Evolutionary conservation across 2,797 vertebrate genomes (phyloP).

Genomic region (Paratrypauchen microcephalus): DNA sequence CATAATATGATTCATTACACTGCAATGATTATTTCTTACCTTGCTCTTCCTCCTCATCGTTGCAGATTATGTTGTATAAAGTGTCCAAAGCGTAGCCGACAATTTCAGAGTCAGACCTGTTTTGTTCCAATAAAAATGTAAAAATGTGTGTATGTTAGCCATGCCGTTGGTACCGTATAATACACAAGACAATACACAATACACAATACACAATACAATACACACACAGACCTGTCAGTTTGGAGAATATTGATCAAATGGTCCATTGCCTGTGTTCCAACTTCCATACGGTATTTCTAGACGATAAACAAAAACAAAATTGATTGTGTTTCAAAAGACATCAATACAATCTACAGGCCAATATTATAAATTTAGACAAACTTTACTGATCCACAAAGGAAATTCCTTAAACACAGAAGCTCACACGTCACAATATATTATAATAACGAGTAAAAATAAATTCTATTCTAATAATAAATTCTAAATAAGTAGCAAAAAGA

Average conservation of each 20-base stretch:
- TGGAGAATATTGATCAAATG: constrained; percentile 92
- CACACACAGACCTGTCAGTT: constrained; percentile 85
- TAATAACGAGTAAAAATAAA: too few relatives aligned
- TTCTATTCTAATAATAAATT: too few relatives aligned
- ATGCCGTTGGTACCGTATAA: background rate
- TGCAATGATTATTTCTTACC: constrained; percentile 69
- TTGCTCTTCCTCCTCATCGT: constrained; percentile 95
- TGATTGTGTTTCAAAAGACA: background rate
- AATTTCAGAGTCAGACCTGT: constrained; percentile 97
- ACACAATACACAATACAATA: too few relatives aligned
- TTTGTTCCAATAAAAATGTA: constrained; percentile 16
- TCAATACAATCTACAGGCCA: too few relatives aligned
- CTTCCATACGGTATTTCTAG: constrained; percentile 95
- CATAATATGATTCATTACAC: background rate
- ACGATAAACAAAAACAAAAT: constrained; percentile 10
- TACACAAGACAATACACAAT: too few relatives aligned
- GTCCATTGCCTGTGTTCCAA: constrained; percentile 94
- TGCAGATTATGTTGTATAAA: constrained; percentile 94
- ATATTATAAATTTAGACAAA: too few relatives aligned
- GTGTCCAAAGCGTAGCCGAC: constrained; percentile 98
- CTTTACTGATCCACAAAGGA: too few relatives aligned
- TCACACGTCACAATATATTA: too few relatives aligned
- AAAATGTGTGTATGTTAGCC: background rate
- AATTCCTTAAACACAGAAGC: too few relatives aligned
- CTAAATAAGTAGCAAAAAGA: too few relatives aligned